phyloP scores from a whole-genome alignment of 1,140 invertebrate species.

The Pseudomyrmex dendroicus region DNA sequence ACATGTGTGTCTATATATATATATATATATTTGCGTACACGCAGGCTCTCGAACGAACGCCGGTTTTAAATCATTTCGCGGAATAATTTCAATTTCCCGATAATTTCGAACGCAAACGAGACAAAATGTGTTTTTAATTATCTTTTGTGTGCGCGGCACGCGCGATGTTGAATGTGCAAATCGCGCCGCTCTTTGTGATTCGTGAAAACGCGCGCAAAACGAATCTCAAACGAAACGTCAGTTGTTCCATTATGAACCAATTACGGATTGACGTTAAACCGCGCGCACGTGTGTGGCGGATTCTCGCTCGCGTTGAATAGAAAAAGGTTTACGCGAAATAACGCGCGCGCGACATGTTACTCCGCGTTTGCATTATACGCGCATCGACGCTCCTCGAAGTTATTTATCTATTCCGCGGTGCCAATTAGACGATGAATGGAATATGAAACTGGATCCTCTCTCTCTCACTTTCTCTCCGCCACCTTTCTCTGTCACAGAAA shows the following conservation, averaged over 20 bases:
- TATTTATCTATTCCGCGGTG: conserved; percentile 24
- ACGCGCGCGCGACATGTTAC: not conserved
- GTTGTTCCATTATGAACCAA: conserved; percentile 18
- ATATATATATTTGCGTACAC: no score
- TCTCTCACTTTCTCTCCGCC: not conserved
- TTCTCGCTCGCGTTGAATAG: conserved; percentile 3
- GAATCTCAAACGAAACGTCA: not conserved
- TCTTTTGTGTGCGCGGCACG: not conserved
- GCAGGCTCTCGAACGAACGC: no score
- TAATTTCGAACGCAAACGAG: not conserved
- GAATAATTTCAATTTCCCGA: not conserved
- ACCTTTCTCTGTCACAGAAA: not conserved
- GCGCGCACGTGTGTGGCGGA: not conserved
- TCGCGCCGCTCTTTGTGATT: not conserved
- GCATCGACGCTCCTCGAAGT: not conserved
- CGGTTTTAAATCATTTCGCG: not conserved
- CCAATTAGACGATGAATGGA: conserved; percentile 33
- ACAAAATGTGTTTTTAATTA: conserved; percentile 8
- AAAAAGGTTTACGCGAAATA: conserved; percentile 29
- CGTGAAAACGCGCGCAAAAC: not conserved
- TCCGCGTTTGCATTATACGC: conserved; percentile 3
- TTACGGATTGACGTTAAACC: not conserved
- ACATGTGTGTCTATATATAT: no score
- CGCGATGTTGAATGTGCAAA: not conserved
- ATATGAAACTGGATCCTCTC: conserved; percentile 36